Conservation (phyloP, 2,113 vertebrate species). For the Calidris pygmaea region DNA sequence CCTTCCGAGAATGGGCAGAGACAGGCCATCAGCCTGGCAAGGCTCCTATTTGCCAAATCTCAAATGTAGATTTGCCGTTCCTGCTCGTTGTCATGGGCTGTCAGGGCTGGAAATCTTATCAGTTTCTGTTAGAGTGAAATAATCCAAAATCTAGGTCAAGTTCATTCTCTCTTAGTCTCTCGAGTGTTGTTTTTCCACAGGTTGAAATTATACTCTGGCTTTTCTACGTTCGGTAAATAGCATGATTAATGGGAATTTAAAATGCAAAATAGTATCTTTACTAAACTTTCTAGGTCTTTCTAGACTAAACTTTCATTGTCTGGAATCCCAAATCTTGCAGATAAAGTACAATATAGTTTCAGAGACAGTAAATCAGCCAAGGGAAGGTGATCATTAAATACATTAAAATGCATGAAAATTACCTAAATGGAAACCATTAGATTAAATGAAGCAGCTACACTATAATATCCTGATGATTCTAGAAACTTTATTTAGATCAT, state of each 20-base stretch:
- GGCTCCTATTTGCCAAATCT: background rate
- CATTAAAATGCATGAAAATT: conserved; percentile 80
- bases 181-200: background rate
- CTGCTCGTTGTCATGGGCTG: background rate
- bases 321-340: conserved; percentile 15
- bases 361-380: conserved; percentile 66
- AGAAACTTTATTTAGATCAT: conserved; percentile 74
- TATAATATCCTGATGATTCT: conserved; percentile 65
- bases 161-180: background rate
- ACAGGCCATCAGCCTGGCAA: background rate
- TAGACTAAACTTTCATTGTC: no score
- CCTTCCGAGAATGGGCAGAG: no score
- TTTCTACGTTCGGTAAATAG: conserved; percentile 15
- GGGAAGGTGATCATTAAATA: conserved; percentile 78
- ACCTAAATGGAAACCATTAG: conserved; percentile 75
- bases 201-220: background rate
- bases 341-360: conserved; percentile 52
- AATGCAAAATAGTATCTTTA: conserved; percentile 38
- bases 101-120: background rate
- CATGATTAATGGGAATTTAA: conserved; percentile 37
- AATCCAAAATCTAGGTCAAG: conserved; percentile 30
- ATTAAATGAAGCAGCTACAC: conserved; percentile 76
- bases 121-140: background rate
- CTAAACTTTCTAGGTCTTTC: background rate
- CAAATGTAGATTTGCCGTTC: background rate